Conservation (phyloP, 2,113 vertebrate genomes). For the Rhadina sibilatrix region DNA sequence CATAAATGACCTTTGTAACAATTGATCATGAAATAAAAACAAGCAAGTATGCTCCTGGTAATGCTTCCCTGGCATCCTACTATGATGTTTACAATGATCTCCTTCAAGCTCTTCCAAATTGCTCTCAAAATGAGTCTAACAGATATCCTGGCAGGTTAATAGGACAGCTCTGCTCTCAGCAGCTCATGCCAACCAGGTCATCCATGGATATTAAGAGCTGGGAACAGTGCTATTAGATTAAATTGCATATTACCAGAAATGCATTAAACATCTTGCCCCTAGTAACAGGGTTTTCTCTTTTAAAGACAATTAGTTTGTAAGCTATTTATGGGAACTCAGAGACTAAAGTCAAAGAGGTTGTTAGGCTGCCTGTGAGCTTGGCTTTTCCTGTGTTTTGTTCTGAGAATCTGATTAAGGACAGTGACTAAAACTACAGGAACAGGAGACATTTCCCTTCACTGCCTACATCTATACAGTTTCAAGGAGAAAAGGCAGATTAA, state of each 20-base stretch:
- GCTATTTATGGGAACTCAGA: not conserved
- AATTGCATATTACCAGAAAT: constrained; percentile 13
- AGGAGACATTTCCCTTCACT: not conserved
- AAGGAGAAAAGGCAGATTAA: not conserved
- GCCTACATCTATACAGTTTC: not conserved
- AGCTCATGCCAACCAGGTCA: not conserved
- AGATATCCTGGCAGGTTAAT: not conserved
- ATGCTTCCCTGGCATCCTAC: not conserved
- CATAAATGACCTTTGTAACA: not conserved
- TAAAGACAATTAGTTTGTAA: constrained; percentile 25
- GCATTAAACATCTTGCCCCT: not conserved
- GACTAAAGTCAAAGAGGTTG: not conserved
- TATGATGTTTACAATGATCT: not conserved
- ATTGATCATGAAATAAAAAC: not conserved
- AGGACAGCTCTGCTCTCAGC: constrained; percentile 9
- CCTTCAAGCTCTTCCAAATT: not conserved
- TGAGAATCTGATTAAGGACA: not conserved
- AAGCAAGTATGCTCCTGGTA: not conserved
- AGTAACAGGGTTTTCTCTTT: not conserved
- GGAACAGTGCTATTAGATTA: not conserved
- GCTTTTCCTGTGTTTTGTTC: not conserved
- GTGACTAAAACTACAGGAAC: not conserved
- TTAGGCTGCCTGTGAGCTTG: not conserved
- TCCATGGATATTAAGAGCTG: not conserved
- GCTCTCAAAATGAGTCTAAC: not conserved